Conservation (phyloP, 2,113 vertebrate genomes). For the Protomyctophum bolini region DNA sequence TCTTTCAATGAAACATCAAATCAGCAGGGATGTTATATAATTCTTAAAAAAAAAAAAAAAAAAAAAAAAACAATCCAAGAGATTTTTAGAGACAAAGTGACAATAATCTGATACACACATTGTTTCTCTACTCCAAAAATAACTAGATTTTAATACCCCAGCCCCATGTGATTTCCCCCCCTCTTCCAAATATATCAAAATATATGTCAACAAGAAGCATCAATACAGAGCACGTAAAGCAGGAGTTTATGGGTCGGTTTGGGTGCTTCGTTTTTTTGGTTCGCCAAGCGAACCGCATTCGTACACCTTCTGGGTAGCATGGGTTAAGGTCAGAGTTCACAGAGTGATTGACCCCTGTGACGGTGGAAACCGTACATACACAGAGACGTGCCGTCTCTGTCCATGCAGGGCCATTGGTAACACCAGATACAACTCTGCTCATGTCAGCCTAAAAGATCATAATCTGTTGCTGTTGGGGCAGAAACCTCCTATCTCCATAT, state of each 20-base stretch:
- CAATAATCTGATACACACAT: conserved; percentile 71
- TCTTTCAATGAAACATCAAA: conserved; percentile 78
- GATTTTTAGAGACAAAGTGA: conserved; percentile 72
- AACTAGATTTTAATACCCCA: conserved; percentile 57
- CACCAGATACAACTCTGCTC: conserved; percentile 34
- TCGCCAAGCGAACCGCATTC: conserved; percentile 16
- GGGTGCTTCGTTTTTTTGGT: conserved; percentile 36
- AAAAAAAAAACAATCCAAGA: conserved; percentile 27
- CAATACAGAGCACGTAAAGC: conserved; percentile 64
- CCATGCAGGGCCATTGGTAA: conserved; percentile 28
- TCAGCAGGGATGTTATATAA: conserved; percentile 75
- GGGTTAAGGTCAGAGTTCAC: conserved; percentile 17
- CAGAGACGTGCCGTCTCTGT: background rate
- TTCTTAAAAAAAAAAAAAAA: conserved; percentile 44
- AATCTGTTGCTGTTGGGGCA: no score
- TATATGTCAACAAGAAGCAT: conserved; percentile 74
- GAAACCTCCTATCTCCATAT: no score
- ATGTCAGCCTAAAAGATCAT: conserved; percentile 10
- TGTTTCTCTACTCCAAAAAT: conserved; percentile 76
- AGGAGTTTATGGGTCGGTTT: conserved; percentile 53
- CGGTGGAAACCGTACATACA: background rate
- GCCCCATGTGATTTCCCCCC: conserved; percentile 17
- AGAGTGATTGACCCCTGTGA: conserved; percentile 35
- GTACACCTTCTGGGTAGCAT: conserved; percentile 43
- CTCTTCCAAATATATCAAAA: conserved; percentile 72